Percentiles rank a stretch among this genome's conserved stretches.
Conservation (phyloP, 2,888 invertebrate genomes). For the Andricus quercusramuli region DNA sequence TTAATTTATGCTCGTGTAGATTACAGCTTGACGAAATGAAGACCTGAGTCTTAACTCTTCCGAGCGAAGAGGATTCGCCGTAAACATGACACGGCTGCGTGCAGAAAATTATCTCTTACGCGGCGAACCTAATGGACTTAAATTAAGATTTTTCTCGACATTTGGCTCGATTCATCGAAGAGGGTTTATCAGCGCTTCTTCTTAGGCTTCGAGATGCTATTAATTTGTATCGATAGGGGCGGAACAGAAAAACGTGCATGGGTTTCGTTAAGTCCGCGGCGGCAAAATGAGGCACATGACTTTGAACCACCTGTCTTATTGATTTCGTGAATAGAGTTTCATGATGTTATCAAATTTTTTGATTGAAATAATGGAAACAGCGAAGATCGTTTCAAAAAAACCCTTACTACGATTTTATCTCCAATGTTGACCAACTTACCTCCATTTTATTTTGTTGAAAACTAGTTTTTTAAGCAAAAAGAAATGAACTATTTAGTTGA, state of each 20-base stretch:
- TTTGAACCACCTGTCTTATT: constrained; percentile 51
- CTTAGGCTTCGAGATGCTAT: constrained; percentile 56
- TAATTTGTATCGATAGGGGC: constrained; percentile 67
- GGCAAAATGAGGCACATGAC: constrained; percentile 54
- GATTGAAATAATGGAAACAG: no score
- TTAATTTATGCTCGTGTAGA: constrained; percentile 14
- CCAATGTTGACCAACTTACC: no score
- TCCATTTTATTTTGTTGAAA: no score
- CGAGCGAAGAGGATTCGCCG: background rate
- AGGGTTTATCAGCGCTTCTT: constrained; percentile 1
- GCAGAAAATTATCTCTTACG: constrained; percentile 14
- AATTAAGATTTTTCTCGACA: constrained; percentile 12
- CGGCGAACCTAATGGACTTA: constrained; percentile 4
- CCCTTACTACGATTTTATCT: no score
- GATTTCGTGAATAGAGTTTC: constrained; percentile 22
- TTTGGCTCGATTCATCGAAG: constrained; percentile 11
- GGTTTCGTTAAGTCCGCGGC: constrained; percentile 61
- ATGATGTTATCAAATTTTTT: no score
- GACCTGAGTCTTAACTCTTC: background rate
- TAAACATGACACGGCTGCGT: constrained; percentile 12
- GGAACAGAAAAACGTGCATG: constrained; percentile 62
- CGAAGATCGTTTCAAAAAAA: no score
- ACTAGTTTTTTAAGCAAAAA: no score
- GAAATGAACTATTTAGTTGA: no score
- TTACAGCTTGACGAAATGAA: constrained; percentile 9